Conservation (phyloP, 1,140 invertebrate genomes). For the Drosophila pseudoobscura region DNA sequence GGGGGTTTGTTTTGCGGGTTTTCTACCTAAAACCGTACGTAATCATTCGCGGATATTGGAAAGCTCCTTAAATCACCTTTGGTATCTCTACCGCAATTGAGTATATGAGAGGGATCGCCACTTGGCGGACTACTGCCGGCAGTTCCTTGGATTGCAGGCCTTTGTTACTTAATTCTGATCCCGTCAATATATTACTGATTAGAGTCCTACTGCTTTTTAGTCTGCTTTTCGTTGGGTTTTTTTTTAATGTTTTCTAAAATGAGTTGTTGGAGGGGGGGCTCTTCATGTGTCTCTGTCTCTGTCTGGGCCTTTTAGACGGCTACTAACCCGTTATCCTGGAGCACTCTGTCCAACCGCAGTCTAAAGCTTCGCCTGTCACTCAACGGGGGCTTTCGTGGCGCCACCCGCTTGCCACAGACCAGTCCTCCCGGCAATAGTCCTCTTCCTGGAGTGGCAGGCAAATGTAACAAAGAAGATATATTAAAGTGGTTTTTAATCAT, state of each 20-base stretch:
- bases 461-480: slow-evolving; percentile 63
- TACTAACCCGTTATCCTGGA: neutral
- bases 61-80: neutral
- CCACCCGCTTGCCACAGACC: neutral
- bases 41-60: neutral
- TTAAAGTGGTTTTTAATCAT: slow-evolving; percentile 80
- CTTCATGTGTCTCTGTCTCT: too few relatives aligned
- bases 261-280: neutral
- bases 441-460: slow-evolving; percentile 6
- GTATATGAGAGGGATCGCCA: slow-evolving; percentile 1
- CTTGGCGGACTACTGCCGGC: too few relatives aligned
- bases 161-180: slow-evolving; percentile 8
- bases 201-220: neutral
- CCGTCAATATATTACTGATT: neutral
- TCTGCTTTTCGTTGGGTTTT: neutral
- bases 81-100: too few relatives aligned
- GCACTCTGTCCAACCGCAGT: neutral
- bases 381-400: slow-evolving; percentile 17
- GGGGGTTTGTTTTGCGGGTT: too few relatives aligned
- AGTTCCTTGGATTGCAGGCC: neutral
- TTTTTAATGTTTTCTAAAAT: too few relatives aligned
- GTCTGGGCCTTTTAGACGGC: neutral
- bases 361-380: slow-evolving; percentile 13
- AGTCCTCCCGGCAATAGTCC: slow-evolving; percentile 18
- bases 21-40: too few relatives aligned